Evolutionary conservation across 2,888 invertebrate species (phyloP).

Genomic region (Phorcus lineatus): DNA sequence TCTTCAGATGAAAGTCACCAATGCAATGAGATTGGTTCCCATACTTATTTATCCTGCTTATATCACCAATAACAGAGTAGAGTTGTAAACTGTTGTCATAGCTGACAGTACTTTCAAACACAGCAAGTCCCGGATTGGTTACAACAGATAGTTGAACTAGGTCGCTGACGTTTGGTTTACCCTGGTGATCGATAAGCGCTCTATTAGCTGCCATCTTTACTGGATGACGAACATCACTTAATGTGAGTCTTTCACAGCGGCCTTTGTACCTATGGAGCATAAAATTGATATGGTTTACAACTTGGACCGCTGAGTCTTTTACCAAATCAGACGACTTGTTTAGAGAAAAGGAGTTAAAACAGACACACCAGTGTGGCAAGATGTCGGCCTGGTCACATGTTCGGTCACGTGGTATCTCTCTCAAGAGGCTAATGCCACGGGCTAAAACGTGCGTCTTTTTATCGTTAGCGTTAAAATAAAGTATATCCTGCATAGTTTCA

Average conservation of each 20-base stretch:
- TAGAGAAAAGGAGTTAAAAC: background rate
- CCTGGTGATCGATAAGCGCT: background rate
- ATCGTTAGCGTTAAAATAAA: background rate
- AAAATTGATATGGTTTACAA: slow-evolving; percentile 16
- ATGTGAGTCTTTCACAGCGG: background rate
- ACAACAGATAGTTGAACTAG: slow-evolving; percentile 17
- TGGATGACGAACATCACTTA: background rate
- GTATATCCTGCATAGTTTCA: slow-evolving; percentile 84
- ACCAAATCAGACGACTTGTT: background rate
- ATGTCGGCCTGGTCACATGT: slow-evolving; percentile 87
- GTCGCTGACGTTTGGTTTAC: slow-evolving; percentile 33
- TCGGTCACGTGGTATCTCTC: slow-evolving; percentile 82
- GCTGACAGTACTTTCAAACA: slow-evolving; percentile 26
- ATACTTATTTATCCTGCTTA: background rate
- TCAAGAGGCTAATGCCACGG: slow-evolving; percentile 81
- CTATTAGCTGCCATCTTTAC: background rate
- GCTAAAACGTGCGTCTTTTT: background rate
- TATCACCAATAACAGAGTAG: background rate
- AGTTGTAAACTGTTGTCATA: background rate
- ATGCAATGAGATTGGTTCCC: background rate
- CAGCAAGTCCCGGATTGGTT: slow-evolving; percentile 7
- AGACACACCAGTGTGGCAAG: slow-evolving; percentile 79
- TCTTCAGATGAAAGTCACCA: background rate
- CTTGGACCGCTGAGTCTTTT: background rate
- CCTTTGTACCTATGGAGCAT: background rate